Evolutionary conservation across 2,113 vertebrate genomes (phyloP).

Genomic region (Thamnophis sirtalis): DNA sequence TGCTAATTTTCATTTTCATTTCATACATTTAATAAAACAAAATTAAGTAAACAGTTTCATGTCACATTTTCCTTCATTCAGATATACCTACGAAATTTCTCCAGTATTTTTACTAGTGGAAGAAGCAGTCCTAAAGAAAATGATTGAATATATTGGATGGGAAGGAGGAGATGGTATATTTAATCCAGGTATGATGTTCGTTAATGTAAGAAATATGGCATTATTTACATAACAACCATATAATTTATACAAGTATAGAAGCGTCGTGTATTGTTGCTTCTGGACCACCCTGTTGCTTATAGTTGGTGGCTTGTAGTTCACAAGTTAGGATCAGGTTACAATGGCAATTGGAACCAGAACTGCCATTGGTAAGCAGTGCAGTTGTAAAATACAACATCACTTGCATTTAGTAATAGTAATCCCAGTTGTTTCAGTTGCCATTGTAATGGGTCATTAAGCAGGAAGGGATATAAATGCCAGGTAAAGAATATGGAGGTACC

Average conservation of each 20-base stretch:
- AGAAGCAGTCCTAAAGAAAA: constrained; percentile 81
- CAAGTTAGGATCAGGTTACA: neutral
- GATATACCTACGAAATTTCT: constrained; percentile 86
- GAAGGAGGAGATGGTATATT: constrained; percentile 85
- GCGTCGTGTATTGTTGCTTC: neutral
- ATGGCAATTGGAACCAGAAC: neutral
- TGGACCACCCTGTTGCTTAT: neutral
- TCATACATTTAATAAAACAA: neutral
- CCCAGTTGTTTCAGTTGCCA: neutral
- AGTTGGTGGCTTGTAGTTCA: neutral
- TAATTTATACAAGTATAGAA: neutral
- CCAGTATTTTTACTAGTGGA: constrained; percentile 86
- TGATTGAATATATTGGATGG: constrained; percentile 84
- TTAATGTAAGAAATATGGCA: neutral
- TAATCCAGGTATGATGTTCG: constrained; percentile 76
- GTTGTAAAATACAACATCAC: neutral
- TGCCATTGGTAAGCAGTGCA: neutral
- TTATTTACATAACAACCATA: neutral
- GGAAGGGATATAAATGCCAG: neutral
- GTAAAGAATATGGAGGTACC: neutral
- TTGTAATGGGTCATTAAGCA: neutral
- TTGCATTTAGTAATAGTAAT: neutral
- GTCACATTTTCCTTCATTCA: constrained; percentile 61
- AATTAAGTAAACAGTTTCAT: neutral
- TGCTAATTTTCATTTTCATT: neutral